Conservation (phyloP, 2,888 invertebrate species). For the Tenthredo notha region DNA sequence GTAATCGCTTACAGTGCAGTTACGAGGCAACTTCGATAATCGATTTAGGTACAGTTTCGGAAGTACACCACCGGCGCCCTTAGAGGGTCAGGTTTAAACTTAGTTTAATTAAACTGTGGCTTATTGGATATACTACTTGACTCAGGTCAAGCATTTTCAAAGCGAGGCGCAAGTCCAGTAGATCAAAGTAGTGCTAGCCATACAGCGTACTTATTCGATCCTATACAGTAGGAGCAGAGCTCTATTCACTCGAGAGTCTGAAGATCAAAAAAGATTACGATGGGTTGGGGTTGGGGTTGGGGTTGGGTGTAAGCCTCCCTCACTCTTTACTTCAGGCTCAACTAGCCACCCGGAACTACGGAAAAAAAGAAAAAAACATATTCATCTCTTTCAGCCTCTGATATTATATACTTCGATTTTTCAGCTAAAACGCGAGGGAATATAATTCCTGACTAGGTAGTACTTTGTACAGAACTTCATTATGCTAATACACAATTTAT, state of each 20-base stretch:
- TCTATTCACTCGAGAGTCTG: conserved; percentile 29
- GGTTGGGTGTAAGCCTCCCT: not conserved
- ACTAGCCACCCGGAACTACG: not conserved
- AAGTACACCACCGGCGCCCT: conserved; percentile 33
- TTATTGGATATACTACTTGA: conserved; percentile 49
- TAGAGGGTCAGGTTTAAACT: conserved; percentile 45
- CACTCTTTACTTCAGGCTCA: not conserved
- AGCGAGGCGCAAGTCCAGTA: conserved; percentile 23
- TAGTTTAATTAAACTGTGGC: conserved; percentile 51
- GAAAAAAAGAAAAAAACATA: not conserved
- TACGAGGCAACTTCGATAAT: conserved; percentile 50
- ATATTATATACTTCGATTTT: not conserved
- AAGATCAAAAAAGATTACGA: conserved; percentile 46
- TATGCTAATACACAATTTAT: conserved; percentile 42
- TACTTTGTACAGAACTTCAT: not conserved
- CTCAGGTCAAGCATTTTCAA: conserved; percentile 50
- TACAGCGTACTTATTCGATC: conserved; percentile 24
- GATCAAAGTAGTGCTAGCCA: conserved; percentile 38
- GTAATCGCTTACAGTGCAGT: conserved; percentile 52
- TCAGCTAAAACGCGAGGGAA: not conserved
- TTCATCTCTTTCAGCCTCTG: conserved; percentile 1
- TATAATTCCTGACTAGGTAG: not conserved
- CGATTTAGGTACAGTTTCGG: conserved; percentile 52
- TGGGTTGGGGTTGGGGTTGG: not conserved
- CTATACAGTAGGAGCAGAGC: not conserved